These are phyloP conservation scores for Piezodorus guildinii DNA, from an alignment of 1,140 invertebrate genomes.

Conservation along the genomic window DNA sequence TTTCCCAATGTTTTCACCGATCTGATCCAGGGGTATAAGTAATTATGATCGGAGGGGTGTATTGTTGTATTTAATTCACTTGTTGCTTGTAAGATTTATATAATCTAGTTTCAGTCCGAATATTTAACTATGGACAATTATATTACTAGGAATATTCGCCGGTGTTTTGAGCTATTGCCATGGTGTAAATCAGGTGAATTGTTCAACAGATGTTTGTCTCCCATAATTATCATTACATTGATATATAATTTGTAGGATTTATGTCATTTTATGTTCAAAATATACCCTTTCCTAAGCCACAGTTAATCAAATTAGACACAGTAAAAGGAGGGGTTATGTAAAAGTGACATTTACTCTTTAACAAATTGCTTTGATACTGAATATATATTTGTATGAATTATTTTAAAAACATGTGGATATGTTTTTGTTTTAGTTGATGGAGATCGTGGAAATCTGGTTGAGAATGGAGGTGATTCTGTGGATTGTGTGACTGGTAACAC, in stretches of 20 bases:
- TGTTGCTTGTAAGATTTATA: neutral
- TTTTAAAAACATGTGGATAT: neutral
- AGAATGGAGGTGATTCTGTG: constrained; percentile 22
- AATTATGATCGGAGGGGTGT: neutral
- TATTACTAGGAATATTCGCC: neutral
- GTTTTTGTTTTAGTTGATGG: constrained; percentile 22
- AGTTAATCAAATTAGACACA: no score
- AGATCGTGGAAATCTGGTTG: constrained; percentile 25
- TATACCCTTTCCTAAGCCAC: no score
- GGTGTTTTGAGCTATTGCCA: neutral
- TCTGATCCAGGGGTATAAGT: no score
- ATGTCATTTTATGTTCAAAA: no score
- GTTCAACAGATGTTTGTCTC: neutral
- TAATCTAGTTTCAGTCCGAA: neutral
- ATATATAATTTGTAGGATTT: no score
- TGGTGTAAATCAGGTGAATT: neutral
- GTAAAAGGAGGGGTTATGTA: no score
- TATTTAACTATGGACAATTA: neutral
- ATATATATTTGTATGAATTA: no score
- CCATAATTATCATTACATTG: no score
- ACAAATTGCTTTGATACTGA: no score
- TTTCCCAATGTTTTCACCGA: no score
- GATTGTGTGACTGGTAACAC: constrained; percentile 25
- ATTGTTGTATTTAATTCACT: neutral
- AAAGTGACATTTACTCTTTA: no score